These are phyloP conservation scores for Leptopilina boulardi DNA, from an alignment of 1,140 invertebrate genomes.

Conservation along the genomic window DNA sequence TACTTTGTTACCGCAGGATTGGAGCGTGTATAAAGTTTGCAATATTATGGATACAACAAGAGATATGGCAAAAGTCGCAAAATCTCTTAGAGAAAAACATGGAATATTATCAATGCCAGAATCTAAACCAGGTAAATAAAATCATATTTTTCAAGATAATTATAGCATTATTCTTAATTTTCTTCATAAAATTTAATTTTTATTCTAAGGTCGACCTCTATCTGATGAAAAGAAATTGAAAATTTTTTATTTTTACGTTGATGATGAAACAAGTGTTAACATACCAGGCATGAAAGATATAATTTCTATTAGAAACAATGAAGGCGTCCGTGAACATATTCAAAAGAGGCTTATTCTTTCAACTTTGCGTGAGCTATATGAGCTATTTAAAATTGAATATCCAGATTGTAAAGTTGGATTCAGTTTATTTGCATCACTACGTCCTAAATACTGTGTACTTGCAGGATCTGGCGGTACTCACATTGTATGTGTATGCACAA, in stretches of 20 bases:
- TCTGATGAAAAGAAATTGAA: constrained; percentile 23
- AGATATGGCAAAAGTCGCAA: constrained; percentile 24
- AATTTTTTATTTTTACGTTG: constrained; percentile 33
- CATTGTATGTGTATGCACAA: constrained; percentile 53
- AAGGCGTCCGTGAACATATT: constrained; percentile 39
- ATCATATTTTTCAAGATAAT: constrained; percentile 4
- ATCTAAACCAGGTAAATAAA: constrained; percentile 8
- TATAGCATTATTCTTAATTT: background rate
- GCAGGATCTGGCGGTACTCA: constrained; percentile 49
- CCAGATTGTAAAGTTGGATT: constrained; percentile 52
- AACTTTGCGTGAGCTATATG: constrained; percentile 38
- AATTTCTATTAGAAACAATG: constrained; percentile 42
- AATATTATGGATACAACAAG: constrained; percentile 20
- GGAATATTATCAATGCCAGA: constrained; percentile 29
- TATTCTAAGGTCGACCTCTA: constrained; percentile 4
- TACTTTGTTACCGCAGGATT: constrained; percentile 28
- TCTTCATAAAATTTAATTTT: background rate
- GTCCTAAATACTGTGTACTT: constrained; percentile 52
- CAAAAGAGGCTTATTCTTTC: constrained; percentile 48
- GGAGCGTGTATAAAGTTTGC: constrained; percentile 23
- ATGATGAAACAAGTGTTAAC: constrained; percentile 33
- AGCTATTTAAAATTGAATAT: constrained; percentile 29
- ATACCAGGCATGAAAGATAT: constrained; percentile 50
- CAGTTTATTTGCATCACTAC: constrained; percentile 49
- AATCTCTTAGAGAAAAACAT: background rate